phyloP scores from a whole-genome alignment of 2,113 vertebrate genomes.

The Lipophrys pholis region DNA sequence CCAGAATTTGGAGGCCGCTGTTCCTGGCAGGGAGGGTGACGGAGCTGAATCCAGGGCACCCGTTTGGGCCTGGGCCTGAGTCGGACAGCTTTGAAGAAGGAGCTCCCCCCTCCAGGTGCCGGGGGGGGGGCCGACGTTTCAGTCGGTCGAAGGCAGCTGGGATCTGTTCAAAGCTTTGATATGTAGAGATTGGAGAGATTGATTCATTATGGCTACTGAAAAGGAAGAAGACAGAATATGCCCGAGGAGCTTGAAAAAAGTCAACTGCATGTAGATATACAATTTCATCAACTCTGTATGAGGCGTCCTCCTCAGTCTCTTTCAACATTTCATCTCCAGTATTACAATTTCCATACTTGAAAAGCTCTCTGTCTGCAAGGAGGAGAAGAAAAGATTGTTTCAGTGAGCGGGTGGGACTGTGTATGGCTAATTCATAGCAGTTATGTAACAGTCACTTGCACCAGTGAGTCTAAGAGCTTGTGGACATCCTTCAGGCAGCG shows the following conservation, averaged over 20 bases:
- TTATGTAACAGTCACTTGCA: slow-evolving; percentile 64
- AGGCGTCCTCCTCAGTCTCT: background rate
- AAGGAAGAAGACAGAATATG: slow-evolving; percentile 15
- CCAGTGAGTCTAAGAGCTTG: slow-evolving; percentile 38
- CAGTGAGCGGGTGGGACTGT: slow-evolving; percentile 49
- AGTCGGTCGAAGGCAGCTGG: slow-evolving; percentile 9
- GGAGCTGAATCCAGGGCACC: slow-evolving; percentile 59
- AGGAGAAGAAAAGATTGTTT: slow-evolving; percentile 38
- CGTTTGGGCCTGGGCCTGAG: slow-evolving; percentile 48
- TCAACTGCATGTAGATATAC: background rate
- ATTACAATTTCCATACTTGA: slow-evolving; percentile 19
- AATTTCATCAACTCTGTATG: slow-evolving; percentile 8
- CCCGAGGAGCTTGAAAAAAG: slow-evolving; percentile 16
- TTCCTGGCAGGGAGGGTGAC: slow-evolving; percentile 64
- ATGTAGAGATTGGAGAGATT: slow-evolving; percentile 32
- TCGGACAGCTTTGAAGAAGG: slow-evolving; percentile 43
- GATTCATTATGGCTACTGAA: slow-evolving; percentile 35
- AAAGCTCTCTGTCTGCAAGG: slow-evolving; percentile 12
- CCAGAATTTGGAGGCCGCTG: slow-evolving; percentile 54
- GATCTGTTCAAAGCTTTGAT: slow-evolving; percentile 31
- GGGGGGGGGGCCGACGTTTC: slow-evolving; percentile 23
- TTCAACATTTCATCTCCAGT: background rate
- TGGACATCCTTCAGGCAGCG: slow-evolving; percentile 56
- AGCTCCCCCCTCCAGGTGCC: slow-evolving; percentile 7
- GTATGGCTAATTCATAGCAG: slow-evolving; percentile 48